Conservation (phyloP, 2,888 invertebrate species). For the Diplolepis rosae region DNA sequence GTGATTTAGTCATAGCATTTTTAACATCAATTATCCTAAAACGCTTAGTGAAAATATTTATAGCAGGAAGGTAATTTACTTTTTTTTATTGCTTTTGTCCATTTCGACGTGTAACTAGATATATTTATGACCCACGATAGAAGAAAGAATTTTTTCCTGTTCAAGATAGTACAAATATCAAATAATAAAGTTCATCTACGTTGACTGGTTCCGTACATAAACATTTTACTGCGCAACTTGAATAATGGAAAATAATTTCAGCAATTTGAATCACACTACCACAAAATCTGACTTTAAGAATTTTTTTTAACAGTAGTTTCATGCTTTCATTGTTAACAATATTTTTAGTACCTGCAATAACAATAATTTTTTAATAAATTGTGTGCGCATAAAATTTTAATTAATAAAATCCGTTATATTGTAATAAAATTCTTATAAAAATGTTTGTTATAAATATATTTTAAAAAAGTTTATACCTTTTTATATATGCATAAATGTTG, state of each 20-base stretch:
- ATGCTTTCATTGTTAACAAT: too few relatives aligned
- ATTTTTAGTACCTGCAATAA: too few relatives aligned
- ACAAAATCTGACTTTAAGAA: slow-evolving; percentile 10
- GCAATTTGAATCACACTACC: slow-evolving; percentile 17
- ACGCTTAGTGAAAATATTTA: not conserved
- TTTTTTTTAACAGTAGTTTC: not conserved
- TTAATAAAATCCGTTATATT: not conserved
- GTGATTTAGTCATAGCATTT: too few relatives aligned
- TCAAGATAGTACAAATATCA: slow-evolving; percentile 4
- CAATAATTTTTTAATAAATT: too few relatives aligned
- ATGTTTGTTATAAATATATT: not conserved
- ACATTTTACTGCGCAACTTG: slow-evolving; percentile 19
- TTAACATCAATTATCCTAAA: too few relatives aligned
- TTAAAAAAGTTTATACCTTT: not conserved
- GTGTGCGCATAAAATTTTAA: too few relatives aligned
- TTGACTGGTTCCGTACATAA: slow-evolving; percentile 16
- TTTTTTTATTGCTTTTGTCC: not conserved
- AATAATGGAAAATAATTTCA: slow-evolving; percentile 1
- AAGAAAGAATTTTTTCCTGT: not conserved
- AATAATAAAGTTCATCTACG: slow-evolving; percentile 13
- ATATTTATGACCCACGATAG: not conserved
- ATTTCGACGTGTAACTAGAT: not conserved
- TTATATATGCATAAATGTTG: not conserved
- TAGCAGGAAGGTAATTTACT: not conserved
- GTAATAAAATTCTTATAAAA: not conserved